Percentiles rank a stretch among this genome's conserved stretches.
Conservation (phyloP, 1,140 invertebrate species). For the Oreohelix idahoensis region DNA sequence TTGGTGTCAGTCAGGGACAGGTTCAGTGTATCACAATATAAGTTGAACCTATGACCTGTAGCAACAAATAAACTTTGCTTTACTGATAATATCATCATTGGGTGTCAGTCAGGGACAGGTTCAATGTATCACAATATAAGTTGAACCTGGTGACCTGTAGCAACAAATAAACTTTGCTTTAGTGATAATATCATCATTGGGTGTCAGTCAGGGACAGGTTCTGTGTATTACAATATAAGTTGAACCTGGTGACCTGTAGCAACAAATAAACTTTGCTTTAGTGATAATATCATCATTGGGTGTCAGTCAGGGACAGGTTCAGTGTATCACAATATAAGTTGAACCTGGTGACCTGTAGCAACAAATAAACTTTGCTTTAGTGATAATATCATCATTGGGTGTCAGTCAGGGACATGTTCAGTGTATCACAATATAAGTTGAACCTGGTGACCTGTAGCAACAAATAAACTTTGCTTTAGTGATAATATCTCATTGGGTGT, state of each 20-base stretch:
- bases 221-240: constrained; percentile 82
- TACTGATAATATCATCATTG: constrained; percentile 76
- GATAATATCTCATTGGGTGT: no score
- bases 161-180: neutral
- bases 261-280: neutral
- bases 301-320: no score
- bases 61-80: neutral
- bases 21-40: constrained; percentile 82
- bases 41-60: constrained; percentile 77
- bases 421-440: constrained; percentile 81
- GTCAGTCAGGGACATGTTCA: constrained; percentile 86
- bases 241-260: constrained; percentile 76
- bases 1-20: constrained; percentile 86
- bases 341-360: no score
- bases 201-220: constrained; percentile 87
- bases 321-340: no score
- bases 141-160: constrained; percentile 78
- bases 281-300: no score
- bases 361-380: no score
- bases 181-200: constrained; percentile 76
- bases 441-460: constrained; percentile 75
- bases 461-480: neutral
- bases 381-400: no score
- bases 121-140: constrained; percentile 81
- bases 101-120: constrained; percentile 86